Evolutionary conservation across 2,888 invertebrate genomes (phyloP), one percentile per base, ranked within the genome.

Genomic region (Gasteruption jaculator): DNA sequence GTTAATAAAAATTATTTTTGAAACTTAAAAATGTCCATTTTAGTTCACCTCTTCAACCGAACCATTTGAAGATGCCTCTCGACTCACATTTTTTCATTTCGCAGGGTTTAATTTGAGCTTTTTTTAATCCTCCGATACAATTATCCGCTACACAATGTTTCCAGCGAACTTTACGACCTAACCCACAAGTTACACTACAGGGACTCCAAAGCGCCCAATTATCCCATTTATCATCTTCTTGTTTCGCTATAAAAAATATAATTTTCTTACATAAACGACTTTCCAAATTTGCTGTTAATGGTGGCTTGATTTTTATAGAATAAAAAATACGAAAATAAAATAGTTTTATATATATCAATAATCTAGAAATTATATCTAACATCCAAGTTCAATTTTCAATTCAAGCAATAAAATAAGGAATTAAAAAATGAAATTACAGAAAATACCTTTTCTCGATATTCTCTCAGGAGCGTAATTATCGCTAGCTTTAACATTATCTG

Each of bases 81-180:
- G 32, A 40, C 8, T 46, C 38, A 27, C 61, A 61, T 18, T 51
- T 35, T 27, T 52, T 43, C 2, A 48, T 38, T 16, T 21, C 45
- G 27, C 61, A 61, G 8, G 42, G 37, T 30, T 46, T 61, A 26
- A 62, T 52, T 32, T 61, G 61, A 2, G 59, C 61, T 16, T 38
- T 52, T 24, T 62, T 61, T 4, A 61, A 44, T 19, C 63, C 63
- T 32, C 38, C 37, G 2, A 34, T 35, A 34, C 63, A 61, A 30
- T 48, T 34, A 7, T 48, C 26, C 0, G 40, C 35, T 1, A 31
- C 33, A 15, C 61, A 61, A 32, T 61, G 61, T 29, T 59, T 54
- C 61, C 61, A 61, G 30, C 61, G 62, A 26, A 62, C 55, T 30
- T 50, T 51, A 30, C 53, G 56, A 33, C 61, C 61, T 31, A 22